phyloP scores from a whole-genome alignment of 2,888 invertebrate genomes.

The Agrochola lota region DNA sequence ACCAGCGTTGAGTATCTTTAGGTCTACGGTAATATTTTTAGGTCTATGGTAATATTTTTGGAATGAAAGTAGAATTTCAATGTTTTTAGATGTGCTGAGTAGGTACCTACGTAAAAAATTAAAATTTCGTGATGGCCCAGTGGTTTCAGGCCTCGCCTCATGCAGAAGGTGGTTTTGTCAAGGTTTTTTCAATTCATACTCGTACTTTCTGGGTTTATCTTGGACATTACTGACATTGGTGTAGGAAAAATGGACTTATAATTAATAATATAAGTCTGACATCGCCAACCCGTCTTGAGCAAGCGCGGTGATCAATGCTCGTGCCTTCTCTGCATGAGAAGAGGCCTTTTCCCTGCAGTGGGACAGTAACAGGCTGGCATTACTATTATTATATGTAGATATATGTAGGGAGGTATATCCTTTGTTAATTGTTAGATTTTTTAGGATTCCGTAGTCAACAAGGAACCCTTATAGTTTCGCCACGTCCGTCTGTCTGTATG shows the following conservation, averaged over 20 bases:
- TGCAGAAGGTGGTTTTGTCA: no score
- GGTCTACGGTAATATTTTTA: background rate
- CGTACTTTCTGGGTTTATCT: background rate
- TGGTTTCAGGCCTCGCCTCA: background rate
- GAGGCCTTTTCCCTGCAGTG: background rate
- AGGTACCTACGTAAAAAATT: background rate
- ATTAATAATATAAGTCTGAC: background rate
- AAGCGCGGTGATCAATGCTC: background rate
- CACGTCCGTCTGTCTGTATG: no score
- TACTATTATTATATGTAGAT: no score
- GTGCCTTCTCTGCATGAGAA: background rate
- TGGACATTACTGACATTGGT: background rate
- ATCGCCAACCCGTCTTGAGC: background rate
- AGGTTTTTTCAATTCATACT: background rate
- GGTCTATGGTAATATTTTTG: background rate
- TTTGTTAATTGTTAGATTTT: background rate
- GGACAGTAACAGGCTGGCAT: background rate
- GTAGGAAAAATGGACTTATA: background rate
- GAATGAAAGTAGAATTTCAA: background rate
- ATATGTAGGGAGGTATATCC: background rate
- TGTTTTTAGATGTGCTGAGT: background rate
- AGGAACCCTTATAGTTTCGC: no score
- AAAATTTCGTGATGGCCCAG: no score
- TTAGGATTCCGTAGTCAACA: no score
- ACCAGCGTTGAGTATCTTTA: background rate